phyloP scores from a whole-genome alignment of 2,113 vertebrate species.

The Argyrosomus japonicus region DNA sequence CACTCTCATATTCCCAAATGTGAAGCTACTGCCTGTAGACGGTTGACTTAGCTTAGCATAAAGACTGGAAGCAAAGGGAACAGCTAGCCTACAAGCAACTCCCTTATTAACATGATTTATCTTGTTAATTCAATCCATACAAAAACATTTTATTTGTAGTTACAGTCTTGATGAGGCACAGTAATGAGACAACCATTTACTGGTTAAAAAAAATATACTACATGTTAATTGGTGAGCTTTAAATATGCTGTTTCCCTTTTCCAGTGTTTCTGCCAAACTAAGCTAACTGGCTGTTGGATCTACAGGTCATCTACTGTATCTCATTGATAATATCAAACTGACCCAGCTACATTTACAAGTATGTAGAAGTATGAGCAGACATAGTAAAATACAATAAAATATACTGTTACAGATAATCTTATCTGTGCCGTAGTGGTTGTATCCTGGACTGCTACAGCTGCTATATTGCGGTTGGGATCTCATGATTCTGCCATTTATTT shows the following conservation, averaged over 20 bases:
- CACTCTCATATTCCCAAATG: neutral
- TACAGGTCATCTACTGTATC: neutral
- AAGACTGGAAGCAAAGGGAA: no score
- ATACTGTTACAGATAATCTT: constrained; percentile 53
- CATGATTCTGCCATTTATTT: constrained; percentile 79
- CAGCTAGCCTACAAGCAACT: no score
- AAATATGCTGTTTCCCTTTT: neutral
- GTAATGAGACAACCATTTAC: no score
- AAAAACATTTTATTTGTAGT: no score
- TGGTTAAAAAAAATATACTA: no score
- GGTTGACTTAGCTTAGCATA: no score
- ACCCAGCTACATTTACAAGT: constrained; percentile 1
- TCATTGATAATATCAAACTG: constrained; percentile 22
- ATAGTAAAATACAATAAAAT: constrained; percentile 6
- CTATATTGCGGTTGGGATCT: constrained; percentile 58
- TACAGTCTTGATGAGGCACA: no score
- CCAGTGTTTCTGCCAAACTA: neutral
- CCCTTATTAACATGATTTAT: no score
- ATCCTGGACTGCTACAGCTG: constrained; percentile 42
- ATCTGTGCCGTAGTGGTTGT: constrained; percentile 34
- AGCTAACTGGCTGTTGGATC: neutral
- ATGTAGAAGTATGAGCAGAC: constrained; percentile 26
- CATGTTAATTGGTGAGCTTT: neutral
- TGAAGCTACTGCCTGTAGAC: neutral
- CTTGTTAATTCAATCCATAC: no score